These are phyloP conservation scores for Eupelmus urozonus DNA, from an alignment of 2,888 invertebrate species.

Conservation along the genomic window DNA sequence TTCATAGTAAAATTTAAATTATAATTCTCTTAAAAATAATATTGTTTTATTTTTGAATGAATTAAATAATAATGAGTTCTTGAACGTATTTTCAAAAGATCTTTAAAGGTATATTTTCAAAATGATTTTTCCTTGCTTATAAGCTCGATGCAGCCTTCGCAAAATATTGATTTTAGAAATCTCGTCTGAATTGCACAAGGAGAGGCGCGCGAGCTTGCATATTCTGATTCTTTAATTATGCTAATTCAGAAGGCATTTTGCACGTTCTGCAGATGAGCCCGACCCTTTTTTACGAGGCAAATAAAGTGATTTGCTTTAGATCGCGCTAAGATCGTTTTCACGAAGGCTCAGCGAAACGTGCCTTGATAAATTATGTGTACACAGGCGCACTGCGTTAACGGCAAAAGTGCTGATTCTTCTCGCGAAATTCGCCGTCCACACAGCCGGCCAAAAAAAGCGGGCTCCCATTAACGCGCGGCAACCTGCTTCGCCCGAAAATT, in stretches of 20 bases:
- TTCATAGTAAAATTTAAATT: no score
- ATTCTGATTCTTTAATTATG: constrained; percentile 49
- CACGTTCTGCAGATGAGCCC: constrained; percentile 25
- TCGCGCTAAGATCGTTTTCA: neutral
- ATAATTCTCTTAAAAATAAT: no score
- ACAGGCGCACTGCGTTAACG: neutral
- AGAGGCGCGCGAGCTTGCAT: constrained; percentile 32
- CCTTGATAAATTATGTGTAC: neutral
- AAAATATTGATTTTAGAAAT: neutral
- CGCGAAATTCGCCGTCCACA: no score
- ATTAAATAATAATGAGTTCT: no score
- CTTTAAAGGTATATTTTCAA: no score
- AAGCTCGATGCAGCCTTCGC: no score
- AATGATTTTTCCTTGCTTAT: no score
- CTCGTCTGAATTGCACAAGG: neutral
- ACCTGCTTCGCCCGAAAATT: neutral
- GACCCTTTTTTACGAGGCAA: neutral
- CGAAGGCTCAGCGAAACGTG: neutral
- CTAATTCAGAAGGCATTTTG: constrained; percentile 30
- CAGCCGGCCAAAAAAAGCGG: no score
- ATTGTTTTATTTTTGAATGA: no score
- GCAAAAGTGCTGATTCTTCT: neutral
- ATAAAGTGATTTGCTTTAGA: neutral
- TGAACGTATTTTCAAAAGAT: no score
- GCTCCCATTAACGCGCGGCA: neutral